Evolutionary conservation across 2,888 invertebrate species (phyloP).

Genomic region (Luperina testacea): DNA sequence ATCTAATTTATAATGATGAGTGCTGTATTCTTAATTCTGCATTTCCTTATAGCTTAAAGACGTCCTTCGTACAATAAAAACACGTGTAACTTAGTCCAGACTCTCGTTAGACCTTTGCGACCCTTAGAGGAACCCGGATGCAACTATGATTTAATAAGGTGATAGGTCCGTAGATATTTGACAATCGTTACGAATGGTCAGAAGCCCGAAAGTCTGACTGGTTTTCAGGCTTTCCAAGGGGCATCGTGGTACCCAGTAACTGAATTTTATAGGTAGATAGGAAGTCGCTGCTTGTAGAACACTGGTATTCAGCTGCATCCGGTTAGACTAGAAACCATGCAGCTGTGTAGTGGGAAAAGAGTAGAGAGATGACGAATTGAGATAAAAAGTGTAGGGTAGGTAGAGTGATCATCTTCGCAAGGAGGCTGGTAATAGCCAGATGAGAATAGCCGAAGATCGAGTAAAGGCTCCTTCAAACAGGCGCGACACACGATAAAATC

Average conservation of each 20-base stretch:
- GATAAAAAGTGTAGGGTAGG: neutral
- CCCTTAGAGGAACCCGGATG: neutral
- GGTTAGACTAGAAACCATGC: neutral
- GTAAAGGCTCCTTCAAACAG: neutral
- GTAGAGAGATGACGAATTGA: neutral
- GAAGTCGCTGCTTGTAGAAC: neutral
- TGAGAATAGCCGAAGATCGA: neutral
- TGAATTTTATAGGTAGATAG: neutral
- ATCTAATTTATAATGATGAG: neutral
- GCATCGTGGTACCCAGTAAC: neutral
- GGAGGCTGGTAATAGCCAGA: neutral
- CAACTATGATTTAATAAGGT: neutral
- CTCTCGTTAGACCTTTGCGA: neutral
- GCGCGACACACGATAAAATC: no score
- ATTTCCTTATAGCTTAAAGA: slow-evolving; percentile 3
- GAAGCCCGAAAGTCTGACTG: neutral
- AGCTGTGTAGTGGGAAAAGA: neutral
- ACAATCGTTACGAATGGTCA: no score
- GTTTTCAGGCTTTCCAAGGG: neutral
- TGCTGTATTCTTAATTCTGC: neutral
- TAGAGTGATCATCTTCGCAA: neutral
- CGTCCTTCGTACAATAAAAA: neutral
- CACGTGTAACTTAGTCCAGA: no score
- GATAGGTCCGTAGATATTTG: neutral
- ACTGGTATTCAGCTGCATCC: neutral